These are phyloP conservation scores for Gambusia affinis DNA, from an alignment of 2,113 vertebrate genomes.

Conservation along the genomic window DNA sequence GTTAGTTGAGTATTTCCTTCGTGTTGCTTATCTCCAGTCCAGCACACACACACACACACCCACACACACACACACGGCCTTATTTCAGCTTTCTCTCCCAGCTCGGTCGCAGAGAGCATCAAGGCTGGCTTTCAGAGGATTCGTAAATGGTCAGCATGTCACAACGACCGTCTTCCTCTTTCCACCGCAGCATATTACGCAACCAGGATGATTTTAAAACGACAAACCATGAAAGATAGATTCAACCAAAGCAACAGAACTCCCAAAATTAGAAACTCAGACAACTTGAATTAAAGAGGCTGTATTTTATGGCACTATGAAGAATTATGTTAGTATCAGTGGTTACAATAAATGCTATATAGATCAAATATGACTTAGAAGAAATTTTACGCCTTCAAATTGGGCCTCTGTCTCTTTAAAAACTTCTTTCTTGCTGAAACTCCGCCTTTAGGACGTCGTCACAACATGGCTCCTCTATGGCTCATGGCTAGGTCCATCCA, in stretches of 20 bases:
- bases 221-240: not conserved
- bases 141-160: constrained; percentile 1
- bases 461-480: too few relatives aligned
- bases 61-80: too few relatives aligned
- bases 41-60: not conserved
- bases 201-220: constrained; percentile 17
- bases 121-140: not conserved
- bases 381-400: too few relatives aligned
- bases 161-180: constrained; percentile 18
- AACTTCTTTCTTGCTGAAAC: too few relatives aligned
- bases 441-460: too few relatives aligned
- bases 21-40: not conserved
- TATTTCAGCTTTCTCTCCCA: not conserved
- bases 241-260: not conserved
- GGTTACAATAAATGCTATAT: too few relatives aligned
- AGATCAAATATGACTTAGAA: too few relatives aligned
- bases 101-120: not conserved
- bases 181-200: constrained; percentile 2
- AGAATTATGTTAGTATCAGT: too few relatives aligned
- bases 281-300: constrained; percentile 6
- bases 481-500: too few relatives aligned
- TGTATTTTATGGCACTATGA: too few relatives aligned
- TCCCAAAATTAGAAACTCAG: constrained; percentile 10
- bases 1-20: not conserved
- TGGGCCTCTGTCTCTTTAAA: too few relatives aligned